Base-by-base conservation (phyloP, 2,797 vertebrate species). In the Hoplostethus atlanticus region DNA sequence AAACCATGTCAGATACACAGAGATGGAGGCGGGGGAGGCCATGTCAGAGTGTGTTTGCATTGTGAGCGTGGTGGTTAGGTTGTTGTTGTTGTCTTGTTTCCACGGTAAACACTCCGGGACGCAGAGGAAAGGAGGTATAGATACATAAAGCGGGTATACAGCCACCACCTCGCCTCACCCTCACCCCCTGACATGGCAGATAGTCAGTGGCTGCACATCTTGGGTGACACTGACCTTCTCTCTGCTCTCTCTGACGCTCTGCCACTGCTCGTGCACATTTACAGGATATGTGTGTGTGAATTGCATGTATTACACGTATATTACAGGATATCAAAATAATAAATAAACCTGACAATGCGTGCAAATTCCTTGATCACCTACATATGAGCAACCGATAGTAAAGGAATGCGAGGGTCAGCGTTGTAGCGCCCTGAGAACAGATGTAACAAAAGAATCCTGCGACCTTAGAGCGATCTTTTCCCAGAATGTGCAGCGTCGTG, bases 21-120 rank as follows among this genome's bases (percentile, higher is more conserved):
- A 15, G 40, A 15, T 30, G 61, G 6, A 15, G 30, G 1, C 1
- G 21, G 21, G 21, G 59, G 38, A 1, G 10, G 38, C 38, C 7
- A 1, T 8, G 10, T 40, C 38, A 5, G 38, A 40, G 17, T 25
- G 50, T 51, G 50, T 21, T 11, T 15, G 25, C 2, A 12, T 2
- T 1, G 34, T 8, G 30, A 12, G 57, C 42, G 73, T 25, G 50
- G 48, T 6, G 11, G 17, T 42, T 42, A 21, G 21, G 1, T 17
- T 16, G 16, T 46, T 64, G 58, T 57, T 72, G 64, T 46, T 44
- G 55, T 59, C 52, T 44, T 81, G 68, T 82, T 76, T 51, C 66
- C 64, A 62, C 68, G 36, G 61, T 62, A 77, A 81, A 79, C 69
- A 76, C 48, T 55, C 47, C 51, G 25, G 3, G 58, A 42, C n/a